A percentile compares a stretch with the other conserved stretches of the same genome.
phyloP scores from a whole-genome alignment of 1,140 invertebrate genomes.

The Pollicipes pollicipes region DNA sequence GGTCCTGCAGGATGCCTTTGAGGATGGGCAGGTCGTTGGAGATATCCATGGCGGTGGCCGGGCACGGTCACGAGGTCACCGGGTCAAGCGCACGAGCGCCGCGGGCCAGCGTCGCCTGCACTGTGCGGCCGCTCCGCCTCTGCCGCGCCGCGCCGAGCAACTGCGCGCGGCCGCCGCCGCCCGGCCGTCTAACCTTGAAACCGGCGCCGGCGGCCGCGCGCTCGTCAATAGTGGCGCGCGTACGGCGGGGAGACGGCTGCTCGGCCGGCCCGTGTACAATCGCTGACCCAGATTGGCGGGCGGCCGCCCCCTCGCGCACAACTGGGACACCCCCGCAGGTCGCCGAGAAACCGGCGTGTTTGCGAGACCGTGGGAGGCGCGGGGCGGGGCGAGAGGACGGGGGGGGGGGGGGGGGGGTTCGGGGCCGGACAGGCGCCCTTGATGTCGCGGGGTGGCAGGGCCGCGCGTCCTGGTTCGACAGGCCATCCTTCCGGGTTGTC shows the following conservation, averaged over 20 bases:
- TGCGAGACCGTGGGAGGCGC: background rate
- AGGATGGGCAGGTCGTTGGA: slow-evolving; percentile 35
- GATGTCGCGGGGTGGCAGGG: too few relatives aligned
- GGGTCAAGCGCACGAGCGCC: background rate
- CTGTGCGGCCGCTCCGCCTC: background rate
- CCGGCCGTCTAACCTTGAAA: slow-evolving; percentile 1
- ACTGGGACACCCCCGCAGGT: background rate
- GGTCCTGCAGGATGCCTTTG: slow-evolving; percentile 60
- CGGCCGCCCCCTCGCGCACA: background rate
- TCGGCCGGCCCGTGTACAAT: background rate
- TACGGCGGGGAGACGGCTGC: background rate
- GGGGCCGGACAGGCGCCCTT: background rate
- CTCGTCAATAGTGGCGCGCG: slow-evolving; percentile 21
- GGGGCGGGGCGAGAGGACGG: background rate
- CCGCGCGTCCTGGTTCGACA: too few relatives aligned
- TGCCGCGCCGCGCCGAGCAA: too few relatives aligned
- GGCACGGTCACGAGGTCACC: background rate
- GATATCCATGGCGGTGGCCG: slow-evolving; percentile 15
- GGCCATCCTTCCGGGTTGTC: too few relatives aligned
- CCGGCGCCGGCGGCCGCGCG: slow-evolving; percentile 16
- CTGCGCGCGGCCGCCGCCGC: background rate
- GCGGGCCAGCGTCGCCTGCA: too few relatives aligned
- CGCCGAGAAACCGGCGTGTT: background rate
- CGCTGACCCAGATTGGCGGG: background rate
- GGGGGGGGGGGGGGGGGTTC: too few relatives aligned